A percentile compares a stretch with the other conserved stretches of the same genome.
These are phyloP conservation scores for Ceratosolen solmsi DNA, from an alignment of 1,140 invertebrate species.

Conservation along the genomic window DNA sequence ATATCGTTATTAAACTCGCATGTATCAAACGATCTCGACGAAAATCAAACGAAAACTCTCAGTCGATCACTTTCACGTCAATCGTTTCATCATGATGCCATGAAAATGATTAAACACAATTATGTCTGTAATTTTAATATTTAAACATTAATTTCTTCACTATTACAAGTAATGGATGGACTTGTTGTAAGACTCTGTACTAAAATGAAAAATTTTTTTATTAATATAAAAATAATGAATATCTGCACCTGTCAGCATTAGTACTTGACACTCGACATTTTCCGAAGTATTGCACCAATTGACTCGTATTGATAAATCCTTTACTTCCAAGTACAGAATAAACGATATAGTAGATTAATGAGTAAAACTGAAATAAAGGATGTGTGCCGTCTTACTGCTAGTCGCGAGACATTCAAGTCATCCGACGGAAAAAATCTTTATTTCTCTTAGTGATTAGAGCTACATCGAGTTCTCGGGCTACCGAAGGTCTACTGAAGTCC, in stretches of 20 bases:
- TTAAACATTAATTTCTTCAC: not conserved
- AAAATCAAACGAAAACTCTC: not conserved
- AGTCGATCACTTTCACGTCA: not conserved
- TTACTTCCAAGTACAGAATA: not conserved
- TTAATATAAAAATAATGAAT: not conserved
- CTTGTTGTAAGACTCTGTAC: not conserved
- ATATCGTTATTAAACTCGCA: constrained; percentile 16
- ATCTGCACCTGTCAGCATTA: not conserved
- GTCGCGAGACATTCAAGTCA: not conserved
- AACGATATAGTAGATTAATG: not conserved
- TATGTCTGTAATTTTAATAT: not conserved
- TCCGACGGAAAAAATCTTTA: not conserved
- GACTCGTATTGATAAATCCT: constrained; percentile 18
- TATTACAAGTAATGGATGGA: constrained; percentile 31
- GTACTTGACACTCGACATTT: not conserved
- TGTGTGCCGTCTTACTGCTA: constrained; percentile 6
- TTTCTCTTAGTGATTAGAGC: constrained; percentile 37
- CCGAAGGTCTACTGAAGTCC: constrained; percentile 10
- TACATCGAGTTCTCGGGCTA: constrained; percentile 29
- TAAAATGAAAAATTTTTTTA: not conserved
- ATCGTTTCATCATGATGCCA: not conserved
- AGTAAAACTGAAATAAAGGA: constrained; percentile 4
- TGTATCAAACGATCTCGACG: not conserved
- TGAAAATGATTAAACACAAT: constrained; percentile 4
- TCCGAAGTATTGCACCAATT: constrained; percentile 27